Evolutionary conservation across 2,888 invertebrate genomes (phyloP), one percentile per base, ranked within the genome.

Genomic region (Chouioia cunea): DNA sequence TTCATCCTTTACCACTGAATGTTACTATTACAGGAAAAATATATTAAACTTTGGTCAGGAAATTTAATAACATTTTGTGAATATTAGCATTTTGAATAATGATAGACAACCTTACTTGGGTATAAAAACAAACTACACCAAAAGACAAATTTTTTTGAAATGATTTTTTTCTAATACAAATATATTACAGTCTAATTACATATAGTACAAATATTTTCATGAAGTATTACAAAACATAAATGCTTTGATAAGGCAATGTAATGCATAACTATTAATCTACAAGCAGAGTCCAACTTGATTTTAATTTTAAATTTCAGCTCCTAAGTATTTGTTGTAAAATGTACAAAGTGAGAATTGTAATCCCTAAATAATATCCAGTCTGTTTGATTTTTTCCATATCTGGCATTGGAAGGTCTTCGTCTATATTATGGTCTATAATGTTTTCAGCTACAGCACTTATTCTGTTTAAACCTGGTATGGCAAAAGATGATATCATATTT

Each of bases 321-420:
- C 46, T 63, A 44, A 72, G 70, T 47, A 73, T 63, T 65, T 71
- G 72, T 54, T 65, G 71, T 23, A 76, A 62, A 53, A 76, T 58
- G 58, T 71, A 72, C 20, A 75, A 54, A 46, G 57, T 44, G 6
- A 47, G 62, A 54, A 66, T 23, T 27, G 57, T 67, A 15, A 74
- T 58, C 2, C 75, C 73, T n/a, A 73, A 54, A 50, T 73, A 73
- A 52, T 74, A 72, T 10, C 62, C 59, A 52, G 65, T 53, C 22
- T 70, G 69, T 62, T 73, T 74, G 0, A 74, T 27, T 70, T 70
- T 69, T 62, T 76, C 76, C 20, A 63, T 16, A 47, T 73, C 73
- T 48, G 63, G 52, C 14, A 65, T 44, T n/a, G 70, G 47, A 57
- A 65, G n/a, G 20, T 76, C 74, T 16, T 74, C 71, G 22, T 73